A percentile compares a stretch with the other conserved stretches of the same genome.
Conservation (phyloP, 2,888 invertebrate genomes). For the Orthosia gracilis region DNA sequence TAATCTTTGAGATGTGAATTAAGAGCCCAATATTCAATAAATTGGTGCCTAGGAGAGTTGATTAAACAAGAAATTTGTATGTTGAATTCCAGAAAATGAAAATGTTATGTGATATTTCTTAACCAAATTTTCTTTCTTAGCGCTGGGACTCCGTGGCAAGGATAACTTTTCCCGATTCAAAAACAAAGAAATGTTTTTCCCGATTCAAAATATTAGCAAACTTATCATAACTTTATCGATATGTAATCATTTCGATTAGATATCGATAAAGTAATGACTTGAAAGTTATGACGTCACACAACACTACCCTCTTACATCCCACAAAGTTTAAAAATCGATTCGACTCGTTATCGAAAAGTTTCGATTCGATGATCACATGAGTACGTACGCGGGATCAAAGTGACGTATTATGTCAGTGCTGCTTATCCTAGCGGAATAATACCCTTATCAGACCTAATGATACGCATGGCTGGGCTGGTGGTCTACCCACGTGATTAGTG, state of each 20-base stretch:
- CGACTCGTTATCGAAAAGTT: slow-evolving; percentile 11
- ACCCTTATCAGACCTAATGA: slow-evolving; percentile 38
- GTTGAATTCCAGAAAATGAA: too few species aligned
- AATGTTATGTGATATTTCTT: too few species aligned
- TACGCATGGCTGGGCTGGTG: slow-evolving; percentile 42
- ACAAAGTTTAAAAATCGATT: neutral
- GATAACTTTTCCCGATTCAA: too few species aligned
- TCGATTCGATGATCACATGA: slow-evolving; percentile 7
- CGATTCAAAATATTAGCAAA: too few species aligned
- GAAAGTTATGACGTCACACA: neutral
- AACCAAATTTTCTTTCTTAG: too few species aligned
- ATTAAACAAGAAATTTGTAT: too few species aligned
- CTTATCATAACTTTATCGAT: neutral
- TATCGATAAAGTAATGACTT: too few species aligned
- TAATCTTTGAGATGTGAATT: too few species aligned
- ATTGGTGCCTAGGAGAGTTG: too few species aligned
- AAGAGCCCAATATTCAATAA: too few species aligned
- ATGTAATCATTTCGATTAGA: too few species aligned
- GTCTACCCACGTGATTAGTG: neutral
- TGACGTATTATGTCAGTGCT: slow-evolving; percentile 23
- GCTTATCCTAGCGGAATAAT: slow-evolving; percentile 38
- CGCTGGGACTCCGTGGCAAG: too few species aligned
- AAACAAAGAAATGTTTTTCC: neutral
- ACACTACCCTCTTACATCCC: neutral
- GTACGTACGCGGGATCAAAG: slow-evolving; percentile 40